Evolutionary conservation across 2,888 invertebrate genomes (phyloP), one percentile per base, ranked within the genome.

Genomic region (Thecophora atra): DNA sequence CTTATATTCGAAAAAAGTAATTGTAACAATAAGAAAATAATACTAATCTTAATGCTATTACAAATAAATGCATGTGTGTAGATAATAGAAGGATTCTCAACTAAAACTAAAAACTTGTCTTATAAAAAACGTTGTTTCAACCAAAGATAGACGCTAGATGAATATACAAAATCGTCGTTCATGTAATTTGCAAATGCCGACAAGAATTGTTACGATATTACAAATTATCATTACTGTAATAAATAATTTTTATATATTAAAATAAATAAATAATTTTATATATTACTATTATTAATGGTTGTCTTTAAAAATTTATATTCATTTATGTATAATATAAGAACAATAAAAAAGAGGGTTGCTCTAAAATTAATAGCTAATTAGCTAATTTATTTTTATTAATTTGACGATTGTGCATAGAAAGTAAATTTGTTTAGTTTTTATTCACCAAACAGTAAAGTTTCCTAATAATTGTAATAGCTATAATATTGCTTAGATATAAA

Each of bases 121-220:
- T n/a, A 47, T 47, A 5, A 47, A 47, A 47, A 15, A 47, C 13
- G 81, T 82, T 79, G 80, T 77, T 77, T 64, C 77, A 81, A 82
- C 81, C 81, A 81, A 81, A 81, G 81, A 74, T 26, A 67, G 11
- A 47, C 15, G 47, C 47, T 47, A 47, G 47, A 47, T 11, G 11
- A 47, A 30, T 21, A 19, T 42, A 3, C 17, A 63, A 63, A 21
- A 11, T 17, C 11, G 37, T 42, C n/a, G 5, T 21, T 56, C 24
- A 56, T 26, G 15, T 56, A n/a, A 19, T 56, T 8, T 24, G 6
- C 26, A 15, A 13, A 6, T 24, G n/a, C n/a, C n/a, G n/a, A n/a
- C n/a, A n/a, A n/a, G n/a, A n/a, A n/a, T n/a, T n/a, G n/a, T n/a
- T n/a, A n/a, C n/a, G n/a, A n/a, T n/a, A n/a, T n/a, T n/a, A n/a